Evolutionary conservation across 2,113 vertebrate species (phyloP).

Genomic region (Xiphophorus maculatus): DNA sequence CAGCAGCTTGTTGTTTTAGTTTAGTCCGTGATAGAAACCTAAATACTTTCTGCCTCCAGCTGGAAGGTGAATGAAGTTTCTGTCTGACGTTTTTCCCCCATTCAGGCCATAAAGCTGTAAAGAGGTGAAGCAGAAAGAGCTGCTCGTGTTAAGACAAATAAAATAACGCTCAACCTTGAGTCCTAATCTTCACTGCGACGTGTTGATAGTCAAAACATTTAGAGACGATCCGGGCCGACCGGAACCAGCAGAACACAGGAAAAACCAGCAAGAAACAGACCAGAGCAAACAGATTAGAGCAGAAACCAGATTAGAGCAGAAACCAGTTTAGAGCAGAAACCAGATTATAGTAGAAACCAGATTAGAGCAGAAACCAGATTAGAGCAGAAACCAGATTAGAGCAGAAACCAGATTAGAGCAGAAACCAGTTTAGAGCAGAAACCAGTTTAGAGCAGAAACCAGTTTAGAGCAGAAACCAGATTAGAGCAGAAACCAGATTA

Average conservation of each 20-base stretch:
- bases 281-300: no score
- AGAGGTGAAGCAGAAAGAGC: not conserved
- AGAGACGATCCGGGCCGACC: not conserved
- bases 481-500: no score
- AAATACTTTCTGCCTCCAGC: not conserved
- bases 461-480: no score
- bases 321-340: no score
- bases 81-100: not conserved
- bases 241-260: not conserved
- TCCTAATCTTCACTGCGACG: constrained; percentile 18
- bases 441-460: no score
- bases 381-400: no score
- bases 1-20: not conserved
- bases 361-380: no score
- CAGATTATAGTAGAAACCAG: no score
- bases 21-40: not conserved
- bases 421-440: no score
- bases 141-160: constrained; percentile 1
- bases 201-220: constrained; percentile 23
- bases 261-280: no score
- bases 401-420: no score
- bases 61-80: not conserved
- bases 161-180: constrained; percentile 4
- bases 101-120: not conserved
- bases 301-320: no score